phyloP scores from a whole-genome alignment of 2,888 invertebrate genomes.

The Macrophya annulata region DNA sequence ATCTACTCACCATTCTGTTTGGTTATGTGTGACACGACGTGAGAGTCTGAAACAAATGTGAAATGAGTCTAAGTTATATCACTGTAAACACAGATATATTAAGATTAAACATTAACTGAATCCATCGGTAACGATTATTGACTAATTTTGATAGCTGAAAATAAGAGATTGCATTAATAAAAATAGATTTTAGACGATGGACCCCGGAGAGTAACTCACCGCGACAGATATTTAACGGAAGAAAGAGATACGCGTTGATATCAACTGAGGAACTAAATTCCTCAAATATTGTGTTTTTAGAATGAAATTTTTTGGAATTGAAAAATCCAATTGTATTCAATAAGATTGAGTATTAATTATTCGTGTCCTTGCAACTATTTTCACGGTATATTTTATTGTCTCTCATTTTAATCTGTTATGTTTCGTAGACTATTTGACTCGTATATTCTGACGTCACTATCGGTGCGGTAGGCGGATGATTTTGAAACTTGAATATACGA shows the following conservation, averaged over 20 bases:
- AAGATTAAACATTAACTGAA: neutral
- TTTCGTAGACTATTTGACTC: neutral
- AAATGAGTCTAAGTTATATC: neutral
- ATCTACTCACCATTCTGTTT: slow-evolving; percentile 50
- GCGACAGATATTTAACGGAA: slow-evolving; percentile 52
- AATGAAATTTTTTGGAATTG: neutral
- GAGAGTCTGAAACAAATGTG: slow-evolving; percentile 49
- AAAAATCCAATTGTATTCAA: neutral
- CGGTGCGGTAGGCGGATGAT: neutral
- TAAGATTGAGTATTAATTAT: neutral
- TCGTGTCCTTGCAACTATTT: neutral
- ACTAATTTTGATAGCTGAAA: neutral
- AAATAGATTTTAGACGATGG: neutral
- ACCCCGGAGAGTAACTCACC: slow-evolving; percentile 33
- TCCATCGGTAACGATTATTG: neutral
- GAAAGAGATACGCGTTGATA: slow-evolving; percentile 28
- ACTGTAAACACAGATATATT: neutral
- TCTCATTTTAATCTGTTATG: neutral
- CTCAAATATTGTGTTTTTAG: neutral
- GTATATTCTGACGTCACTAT: neutral
- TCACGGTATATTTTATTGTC: neutral
- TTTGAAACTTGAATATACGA: neutral
- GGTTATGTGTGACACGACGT: slow-evolving; percentile 52
- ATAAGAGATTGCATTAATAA: neutral
- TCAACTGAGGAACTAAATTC: slow-evolving; percentile 15